Evolutionary conservation across 2,113 vertebrate genomes (phyloP).

Genomic region (Phaethornis superciliosus): DNA sequence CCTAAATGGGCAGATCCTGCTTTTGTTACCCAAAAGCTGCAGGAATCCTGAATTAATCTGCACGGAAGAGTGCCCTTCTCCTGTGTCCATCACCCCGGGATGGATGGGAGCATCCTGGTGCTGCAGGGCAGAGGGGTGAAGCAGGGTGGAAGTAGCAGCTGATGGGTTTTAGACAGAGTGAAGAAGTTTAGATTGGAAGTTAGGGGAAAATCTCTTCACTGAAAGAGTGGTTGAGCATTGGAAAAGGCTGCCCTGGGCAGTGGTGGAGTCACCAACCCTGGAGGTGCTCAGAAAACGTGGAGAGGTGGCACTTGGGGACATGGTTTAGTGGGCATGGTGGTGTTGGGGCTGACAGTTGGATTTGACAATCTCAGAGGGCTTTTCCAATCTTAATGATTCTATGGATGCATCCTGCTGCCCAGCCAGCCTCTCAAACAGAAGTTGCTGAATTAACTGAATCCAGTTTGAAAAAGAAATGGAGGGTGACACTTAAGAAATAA

Average conservation of each 20-base stretch:
- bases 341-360: no score
- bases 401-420: neutral
- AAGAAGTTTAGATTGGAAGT: no score
- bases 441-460: neutral
- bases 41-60: neutral
- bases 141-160: neutral
- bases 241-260: no score
- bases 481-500: neutral
- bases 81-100: neutral
- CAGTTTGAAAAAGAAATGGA: neutral
- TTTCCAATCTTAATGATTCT: no score
- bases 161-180: neutral
- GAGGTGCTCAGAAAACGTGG: no score
- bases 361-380: no score
- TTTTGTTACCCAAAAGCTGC: neutral
- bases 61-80: neutral
- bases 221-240: no score
- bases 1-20: neutral
- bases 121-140: neutral
- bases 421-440: neutral
- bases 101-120: fast-evolving
- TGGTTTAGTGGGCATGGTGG: no score
- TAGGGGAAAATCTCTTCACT: no score
- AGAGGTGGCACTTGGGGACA: no score
- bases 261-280: no score